These are phyloP conservation scores for Streptopelia turtur DNA, from an alignment of 2,797 vertebrate genomes.

Conservation along the genomic window DNA sequence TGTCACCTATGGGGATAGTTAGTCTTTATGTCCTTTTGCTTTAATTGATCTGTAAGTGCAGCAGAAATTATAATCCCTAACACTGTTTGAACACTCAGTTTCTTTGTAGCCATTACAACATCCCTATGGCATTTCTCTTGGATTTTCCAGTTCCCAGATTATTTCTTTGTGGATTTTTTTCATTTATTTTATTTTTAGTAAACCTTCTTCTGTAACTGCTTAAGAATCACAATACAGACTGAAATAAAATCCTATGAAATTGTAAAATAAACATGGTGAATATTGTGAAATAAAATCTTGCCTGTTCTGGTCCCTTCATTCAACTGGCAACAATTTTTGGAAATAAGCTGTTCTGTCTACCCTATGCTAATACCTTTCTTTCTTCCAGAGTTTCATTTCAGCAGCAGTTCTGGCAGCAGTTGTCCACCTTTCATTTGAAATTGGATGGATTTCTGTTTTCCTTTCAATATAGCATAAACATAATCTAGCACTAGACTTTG, in stretches of 20 bases:
- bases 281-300: background rate
- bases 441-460: background rate
- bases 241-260: background rate
- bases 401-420: background rate
- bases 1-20: background rate
- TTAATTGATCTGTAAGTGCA: background rate
- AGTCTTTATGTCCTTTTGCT: background rate
- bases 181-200: background rate
- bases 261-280: background rate
- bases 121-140: background rate
- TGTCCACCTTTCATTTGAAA: slow-evolving; percentile 20
- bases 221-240: background rate
- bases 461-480: background rate
- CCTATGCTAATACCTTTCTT: background rate
- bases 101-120: background rate
- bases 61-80: background rate
- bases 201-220: background rate
- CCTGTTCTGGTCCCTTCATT: background rate
- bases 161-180: background rate
- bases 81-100: background rate
- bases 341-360: background rate
- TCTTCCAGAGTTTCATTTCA: background rate
- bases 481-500: background rate
- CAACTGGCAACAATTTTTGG: background rate
- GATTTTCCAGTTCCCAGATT: background rate